These are phyloP conservation scores for Podarcis muralis DNA, from an alignment of 2,113 vertebrate genomes.

Conservation along the genomic window DNA sequence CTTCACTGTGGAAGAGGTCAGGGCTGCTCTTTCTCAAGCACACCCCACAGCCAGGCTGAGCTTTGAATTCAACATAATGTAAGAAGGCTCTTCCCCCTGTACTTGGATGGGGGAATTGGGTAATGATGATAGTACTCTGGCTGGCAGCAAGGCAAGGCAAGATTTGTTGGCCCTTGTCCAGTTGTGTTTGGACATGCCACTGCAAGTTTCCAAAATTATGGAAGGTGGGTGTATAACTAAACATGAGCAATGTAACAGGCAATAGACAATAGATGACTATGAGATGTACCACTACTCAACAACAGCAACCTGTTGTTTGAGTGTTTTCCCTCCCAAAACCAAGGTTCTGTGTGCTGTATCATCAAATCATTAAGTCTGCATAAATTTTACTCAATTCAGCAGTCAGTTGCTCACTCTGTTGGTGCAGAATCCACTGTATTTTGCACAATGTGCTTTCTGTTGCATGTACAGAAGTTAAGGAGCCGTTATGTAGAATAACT, in stretches of 20 bases:
- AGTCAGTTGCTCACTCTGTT: neutral
- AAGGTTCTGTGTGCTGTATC: neutral
- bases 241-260: neutral
- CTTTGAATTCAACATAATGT: neutral
- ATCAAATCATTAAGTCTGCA: neutral
- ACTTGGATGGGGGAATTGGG: neutral
- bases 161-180: neutral
- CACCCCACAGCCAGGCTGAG: neutral
- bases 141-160: neutral
- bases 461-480: conserved; percentile 5
- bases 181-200: neutral
- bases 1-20: neutral
- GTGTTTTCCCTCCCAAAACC: too few species aligned
- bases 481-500: conserved; percentile 24
- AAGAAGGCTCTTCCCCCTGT: neutral
- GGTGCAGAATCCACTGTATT: neutral
- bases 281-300: neutral
- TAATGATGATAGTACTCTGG: neutral
- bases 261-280: neutral
- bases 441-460: neutral
- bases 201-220: neutral
- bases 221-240: neutral
- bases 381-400: conserved; percentile 2
- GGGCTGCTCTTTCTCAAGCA: neutral
- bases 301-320: neutral